Evolutionary conservation across 2,888 invertebrate genomes (phyloP), one percentile per base, ranked within the genome.

Genomic region (Erebia palarica): DNA sequence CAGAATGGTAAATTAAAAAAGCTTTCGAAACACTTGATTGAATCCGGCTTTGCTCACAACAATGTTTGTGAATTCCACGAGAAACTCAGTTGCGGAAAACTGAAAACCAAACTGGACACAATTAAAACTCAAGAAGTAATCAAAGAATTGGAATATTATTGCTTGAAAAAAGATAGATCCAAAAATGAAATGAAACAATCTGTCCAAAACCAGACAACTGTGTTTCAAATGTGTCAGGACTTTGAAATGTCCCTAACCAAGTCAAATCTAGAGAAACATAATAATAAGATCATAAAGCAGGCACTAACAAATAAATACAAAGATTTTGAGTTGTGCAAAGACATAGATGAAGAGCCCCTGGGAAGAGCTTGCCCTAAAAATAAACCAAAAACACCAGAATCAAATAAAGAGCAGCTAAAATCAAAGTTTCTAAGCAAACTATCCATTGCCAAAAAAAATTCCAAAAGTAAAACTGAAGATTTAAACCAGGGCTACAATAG

Each of bases 321-420:
- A 65, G 85, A 84, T 72, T 80, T 90, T 9, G 81, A 85, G 51
- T 74, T 81, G 3, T 90, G 86, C 68, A 87, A 88, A 77, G 88
- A 83, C 64, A 16, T 83, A 5, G 85, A 89, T 13, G 86, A 88
- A 18, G 75, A 75, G 0, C 81, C 87, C 0, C 13, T 82, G 0
- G 90, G 89, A 0, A 78, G 87, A 70, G 89, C 47, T 9, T 53
- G 18, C 14, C 10, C 11, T 51, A 73, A 72, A 70, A 11, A 11
- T 14, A 59, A 66, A n/a, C 5, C 11, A 10, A 14, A 18, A 44
- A 59, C 59, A 7, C 3, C 10, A 7, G 64, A 64, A 57, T 27
- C 13, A 4, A 49, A 42, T 11, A 47, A 49, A 21, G 58, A 61
- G 42, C 14, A n/a, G 8, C 10, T n/a, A 13, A 74, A 65, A 10